Evolutionary conservation across 2,888 invertebrate species (phyloP), one percentile per base, ranked within the genome.

Genomic region (Pheosia tremula): DNA sequence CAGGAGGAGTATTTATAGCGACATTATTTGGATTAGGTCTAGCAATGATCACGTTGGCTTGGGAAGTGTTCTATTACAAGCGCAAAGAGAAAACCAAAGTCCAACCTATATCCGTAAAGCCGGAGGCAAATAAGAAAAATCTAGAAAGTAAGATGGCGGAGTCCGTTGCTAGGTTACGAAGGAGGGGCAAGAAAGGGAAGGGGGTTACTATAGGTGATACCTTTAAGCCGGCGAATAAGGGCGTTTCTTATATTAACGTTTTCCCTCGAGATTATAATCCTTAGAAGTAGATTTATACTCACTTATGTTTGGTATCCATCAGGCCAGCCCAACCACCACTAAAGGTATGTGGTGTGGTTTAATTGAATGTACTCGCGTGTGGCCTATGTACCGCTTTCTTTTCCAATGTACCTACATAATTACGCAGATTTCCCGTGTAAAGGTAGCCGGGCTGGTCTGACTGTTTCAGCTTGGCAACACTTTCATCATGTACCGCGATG

Each of bases 1-100:
- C 83, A 97, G 97, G 97, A 58, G 98, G 98, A 0, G 98, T 98
- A 0, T 98, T 98, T 81, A 98, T 98, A 70, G 98, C 98, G 0
- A 98, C 98, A 0, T 89, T 98, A 0, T 97, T 97, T 81, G 98
- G 98, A 0, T 86, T 98, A 4, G 96, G 96, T 0, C 81, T 98
- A 59, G 98, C 98, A 0, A 97, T 98, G 97, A 84, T 97, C 0
- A 97, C 98, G 0, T 86, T 98, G 24, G 96, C 95, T 0, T 96
- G 96, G 76, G 98, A 98, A 87, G 96, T 98, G 0, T 92, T 97
- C 63, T 97, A 97, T 78, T 97, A 97, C 82, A 95, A 95, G 64
- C 84, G 94, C 0, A 95, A 95, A 74, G 91, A 93, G 58, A 92
- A 87, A 63, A 92, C 88, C 45, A 89, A 87, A 71, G 74, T 87